These are phyloP conservation scores for Autographa gamma DNA, from an alignment of 2,888 invertebrate genomes.

Conservation along the genomic window DNA sequence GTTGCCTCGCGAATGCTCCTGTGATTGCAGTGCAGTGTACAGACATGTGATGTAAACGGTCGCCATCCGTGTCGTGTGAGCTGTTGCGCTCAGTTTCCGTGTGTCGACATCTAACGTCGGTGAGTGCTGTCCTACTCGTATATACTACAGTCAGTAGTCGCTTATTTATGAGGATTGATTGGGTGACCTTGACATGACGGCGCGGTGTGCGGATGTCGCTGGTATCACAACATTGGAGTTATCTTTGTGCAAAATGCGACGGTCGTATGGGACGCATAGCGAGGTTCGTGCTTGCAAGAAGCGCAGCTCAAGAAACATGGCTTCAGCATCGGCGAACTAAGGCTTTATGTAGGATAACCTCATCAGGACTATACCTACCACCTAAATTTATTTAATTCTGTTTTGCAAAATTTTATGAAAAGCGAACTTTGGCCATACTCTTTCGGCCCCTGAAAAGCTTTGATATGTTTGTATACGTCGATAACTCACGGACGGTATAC, in stretches of 20 bases:
- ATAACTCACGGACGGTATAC: too few relatives aligned
- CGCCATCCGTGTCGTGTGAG: background rate
- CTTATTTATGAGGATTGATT: constrained; percentile 17
- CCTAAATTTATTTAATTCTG: too few relatives aligned
- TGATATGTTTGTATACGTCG: too few relatives aligned
- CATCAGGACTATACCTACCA: too few relatives aligned
- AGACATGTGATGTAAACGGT: constrained; percentile 39
- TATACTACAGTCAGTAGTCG: constrained; percentile 21
- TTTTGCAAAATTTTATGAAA: too few relatives aligned
- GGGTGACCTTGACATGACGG: constrained; percentile 40
- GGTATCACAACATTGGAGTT: constrained; percentile 20
- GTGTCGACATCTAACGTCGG: background rate
- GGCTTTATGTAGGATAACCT: too few relatives aligned
- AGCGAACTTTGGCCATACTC: too few relatives aligned
- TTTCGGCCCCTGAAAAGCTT: too few relatives aligned
- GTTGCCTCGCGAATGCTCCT: constrained; percentile 1
- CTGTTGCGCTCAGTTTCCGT: background rate
- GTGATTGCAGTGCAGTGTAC: constrained; percentile 27
- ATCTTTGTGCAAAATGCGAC: background rate
- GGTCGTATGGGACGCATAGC: background rate
- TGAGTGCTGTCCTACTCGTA: constrained; percentile 22
- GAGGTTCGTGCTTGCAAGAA: background rate
- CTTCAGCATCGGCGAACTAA: too few relatives aligned
- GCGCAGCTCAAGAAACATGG: background rate
- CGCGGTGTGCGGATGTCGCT: background rate